Conservation (phyloP, 1,140 invertebrate species). For the Hyposmocoma kahamanoa region DNA sequence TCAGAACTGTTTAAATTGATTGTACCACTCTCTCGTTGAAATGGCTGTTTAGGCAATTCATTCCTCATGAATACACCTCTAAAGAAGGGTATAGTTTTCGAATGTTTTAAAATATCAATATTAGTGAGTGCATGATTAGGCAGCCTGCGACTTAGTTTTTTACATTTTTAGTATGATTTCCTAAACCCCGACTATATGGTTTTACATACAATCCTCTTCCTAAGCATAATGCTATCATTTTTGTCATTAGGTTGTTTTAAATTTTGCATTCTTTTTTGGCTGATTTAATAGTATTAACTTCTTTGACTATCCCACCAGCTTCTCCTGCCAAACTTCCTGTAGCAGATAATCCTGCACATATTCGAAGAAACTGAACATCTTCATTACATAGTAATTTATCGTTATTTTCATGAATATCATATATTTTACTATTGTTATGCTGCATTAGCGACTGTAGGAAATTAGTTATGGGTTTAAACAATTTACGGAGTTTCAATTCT, state of each 20-base stretch:
- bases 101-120: constrained; percentile 22
- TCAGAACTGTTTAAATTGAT: constrained; percentile 32
- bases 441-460: too few relatives aligned
- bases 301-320: constrained; percentile 26
- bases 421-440: too few relatives aligned
- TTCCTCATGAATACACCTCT: constrained; percentile 34
- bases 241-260: constrained; percentile 36
- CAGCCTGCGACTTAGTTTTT: constrained; percentile 25
- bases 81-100: constrained; percentile 23
- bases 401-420: too few relatives aligned
- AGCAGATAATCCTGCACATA: constrained; percentile 45
- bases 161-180: constrained; percentile 15
- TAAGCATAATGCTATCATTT: constrained; percentile 31
- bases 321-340: constrained; percentile 32
- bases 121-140: constrained; percentile 20
- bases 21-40: constrained; percentile 29
- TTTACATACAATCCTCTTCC: constrained; percentile 35
- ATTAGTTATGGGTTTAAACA: background rate
- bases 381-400: too few relatives aligned
- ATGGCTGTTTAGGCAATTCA: constrained; percentile 22
- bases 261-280: constrained; percentile 29
- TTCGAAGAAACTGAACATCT: too few relatives aligned
- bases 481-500: background rate
- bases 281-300: constrained; percentile 20
- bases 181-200: constrained; percentile 33